phyloP scores from a whole-genome alignment of 2,113 vertebrate genomes.

The Dasyprocta punctata region DNA sequence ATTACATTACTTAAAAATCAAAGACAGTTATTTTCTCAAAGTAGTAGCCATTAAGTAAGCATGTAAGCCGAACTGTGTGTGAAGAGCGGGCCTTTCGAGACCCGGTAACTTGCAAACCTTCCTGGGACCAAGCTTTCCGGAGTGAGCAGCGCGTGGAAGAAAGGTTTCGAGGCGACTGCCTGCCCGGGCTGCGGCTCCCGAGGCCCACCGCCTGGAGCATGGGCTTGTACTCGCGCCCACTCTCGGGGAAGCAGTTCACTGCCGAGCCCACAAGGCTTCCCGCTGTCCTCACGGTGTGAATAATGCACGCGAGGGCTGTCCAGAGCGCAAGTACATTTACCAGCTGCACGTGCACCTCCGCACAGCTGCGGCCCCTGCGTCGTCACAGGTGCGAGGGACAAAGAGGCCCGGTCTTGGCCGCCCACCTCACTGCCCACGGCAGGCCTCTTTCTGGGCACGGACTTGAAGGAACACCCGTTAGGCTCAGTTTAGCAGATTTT shows the following conservation, averaged over 20 bases:
- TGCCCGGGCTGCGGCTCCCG: slow-evolving; percentile 72
- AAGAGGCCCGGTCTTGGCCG: neutral
- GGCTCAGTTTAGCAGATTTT: neutral
- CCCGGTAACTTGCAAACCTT: neutral
- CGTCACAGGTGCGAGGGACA: neutral
- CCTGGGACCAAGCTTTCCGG: neutral
- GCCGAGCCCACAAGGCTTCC: slow-evolving; percentile 81
- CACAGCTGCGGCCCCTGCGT: neutral
- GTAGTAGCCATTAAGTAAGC: slow-evolving; percentile 13
- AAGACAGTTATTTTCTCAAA: neutral
- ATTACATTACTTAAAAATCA: slow-evolving; percentile 49
- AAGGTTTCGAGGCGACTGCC: neutral
- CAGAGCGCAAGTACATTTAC: slow-evolving; percentile 72
- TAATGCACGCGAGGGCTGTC: slow-evolving; percentile 76
- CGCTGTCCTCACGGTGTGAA: slow-evolving; percentile 78
- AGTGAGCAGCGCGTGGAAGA: neutral
- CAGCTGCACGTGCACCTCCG: slow-evolving; percentile 72
- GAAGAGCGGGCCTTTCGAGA: neutral
- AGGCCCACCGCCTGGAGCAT: slow-evolving; percentile 74
- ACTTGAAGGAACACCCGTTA: neutral
- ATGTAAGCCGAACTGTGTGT: neutral
- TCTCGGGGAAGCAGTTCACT: slow-evolving; percentile 81
- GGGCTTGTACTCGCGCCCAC: slow-evolving; percentile 73
- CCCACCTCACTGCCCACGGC: neutral
- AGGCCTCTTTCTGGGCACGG: neutral